Base-by-base conservation (phyloP, 2,797 vertebrate species). In the Enoplosus armatus region DNA sequence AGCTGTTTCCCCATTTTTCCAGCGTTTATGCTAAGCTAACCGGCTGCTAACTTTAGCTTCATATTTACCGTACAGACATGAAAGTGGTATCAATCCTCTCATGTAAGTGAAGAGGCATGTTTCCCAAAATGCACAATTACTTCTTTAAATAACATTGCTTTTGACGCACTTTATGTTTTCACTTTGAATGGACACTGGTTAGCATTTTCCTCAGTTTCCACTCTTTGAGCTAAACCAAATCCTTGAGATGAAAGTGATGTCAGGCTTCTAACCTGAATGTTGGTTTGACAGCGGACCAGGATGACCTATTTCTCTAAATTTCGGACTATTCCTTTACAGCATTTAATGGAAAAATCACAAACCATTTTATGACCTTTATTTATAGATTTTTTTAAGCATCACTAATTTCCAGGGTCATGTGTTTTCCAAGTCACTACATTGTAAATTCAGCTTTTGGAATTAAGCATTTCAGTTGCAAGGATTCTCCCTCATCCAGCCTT, bases 221-320 rank as follows among this genome's bases (percentile, higher is more conserved):
- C 39, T 45, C 24, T 53, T 43, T 56, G 59, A 70, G 24, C 20
- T 27, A 31, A 31, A 70, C 50, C 39, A 61, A n/a, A 41, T 27
- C 39, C 63, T 47, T 22, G 8, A 67, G 51, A 37, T 75, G 37
- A 70, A 69, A 61, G 39, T 6, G 8, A 51, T 35, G 41, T 43
- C 12, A 31, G 43, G 48, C 48, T 35, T 56, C n/a, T 54, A 51
- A 29, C n/a, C 16, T 60, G 35, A 72, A 43, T 24, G 22, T 8
- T 0, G 3, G 56, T 60, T 27, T 51, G 47, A 45, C 58, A 62
- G 41, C 18, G 26, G 41, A 55, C 8, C 18, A 60, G n/a, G 6
- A 39, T 48, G 8, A 48, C 51, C 50, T 51, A 16, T 10, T 51
- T 35, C 8, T 48, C 20, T 24, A 60, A 58, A 12, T 24, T 7